A percentile compares a stretch with the other conserved stretches of the same genome.
These are phyloP conservation scores for Florisuga fusca DNA, from an alignment of 2,797 vertebrate genomes.

Conservation along the genomic window DNA sequence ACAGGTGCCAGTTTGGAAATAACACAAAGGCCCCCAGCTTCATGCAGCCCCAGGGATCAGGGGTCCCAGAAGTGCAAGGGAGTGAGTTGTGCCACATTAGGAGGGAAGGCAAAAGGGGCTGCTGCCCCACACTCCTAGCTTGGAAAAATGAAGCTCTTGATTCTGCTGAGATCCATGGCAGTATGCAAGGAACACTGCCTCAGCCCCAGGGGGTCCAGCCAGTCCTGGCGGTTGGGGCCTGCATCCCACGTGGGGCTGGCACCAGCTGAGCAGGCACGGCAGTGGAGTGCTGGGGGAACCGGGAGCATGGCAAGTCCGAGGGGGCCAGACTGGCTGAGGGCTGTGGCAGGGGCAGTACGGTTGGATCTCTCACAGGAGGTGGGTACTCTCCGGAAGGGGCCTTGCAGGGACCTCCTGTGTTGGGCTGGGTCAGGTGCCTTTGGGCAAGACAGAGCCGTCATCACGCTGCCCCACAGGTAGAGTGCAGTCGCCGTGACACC, in stretches of 20 bases:
- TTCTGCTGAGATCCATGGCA: constrained; percentile 84
- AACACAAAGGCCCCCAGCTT: background rate
- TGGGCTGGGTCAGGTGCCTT: constrained; percentile 21
- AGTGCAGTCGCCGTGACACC: constrained; percentile 69
- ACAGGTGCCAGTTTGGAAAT: constrained; percentile 40
- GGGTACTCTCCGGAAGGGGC: constrained; percentile 68
- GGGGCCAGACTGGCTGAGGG: background rate
- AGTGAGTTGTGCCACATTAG: constrained; percentile 45
- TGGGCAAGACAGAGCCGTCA: constrained; percentile 78
- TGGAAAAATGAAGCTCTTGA: constrained; percentile 88
- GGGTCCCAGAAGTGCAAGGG: constrained; percentile 28
- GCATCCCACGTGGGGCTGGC: background rate
- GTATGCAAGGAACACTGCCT: constrained; percentile 81
- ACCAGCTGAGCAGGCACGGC: background rate
- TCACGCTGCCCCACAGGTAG: constrained; percentile 85
- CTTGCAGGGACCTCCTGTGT: background rate
- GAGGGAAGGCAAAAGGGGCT: background rate
- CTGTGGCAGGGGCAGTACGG: constrained; percentile 13
- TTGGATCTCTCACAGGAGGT: constrained; percentile 78
- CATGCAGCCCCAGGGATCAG: background rate
- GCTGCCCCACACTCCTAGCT: constrained; percentile 53
- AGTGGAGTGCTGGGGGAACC: background rate
- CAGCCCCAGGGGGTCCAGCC: constrained; percentile 61
- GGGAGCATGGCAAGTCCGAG: constrained; percentile 46
- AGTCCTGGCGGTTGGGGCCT: constrained; percentile 12